phyloP scores from a whole-genome alignment of 2,888 invertebrate species.

The Dynastes grantii region DNA sequence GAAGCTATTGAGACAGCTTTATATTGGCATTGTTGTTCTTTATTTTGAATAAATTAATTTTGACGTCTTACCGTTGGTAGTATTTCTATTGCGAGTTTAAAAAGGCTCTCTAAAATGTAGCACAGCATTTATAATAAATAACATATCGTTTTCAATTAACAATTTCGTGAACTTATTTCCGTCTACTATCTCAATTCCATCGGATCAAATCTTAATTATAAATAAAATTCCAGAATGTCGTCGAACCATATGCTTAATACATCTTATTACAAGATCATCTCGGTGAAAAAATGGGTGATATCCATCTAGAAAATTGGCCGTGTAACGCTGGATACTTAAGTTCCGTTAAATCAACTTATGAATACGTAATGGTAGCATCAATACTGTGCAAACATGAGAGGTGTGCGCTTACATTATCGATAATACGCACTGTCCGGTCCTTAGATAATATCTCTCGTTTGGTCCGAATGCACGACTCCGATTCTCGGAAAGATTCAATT shows the following conservation, averaged over 20 bases:
- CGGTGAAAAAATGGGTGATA: not conserved
- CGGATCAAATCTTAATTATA: not conserved
- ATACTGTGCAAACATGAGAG: constrained; percentile 33
- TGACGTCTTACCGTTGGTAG: too few species aligned
- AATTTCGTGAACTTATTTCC: not conserved
- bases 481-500: constrained; percentile 38
- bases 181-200: not conserved
- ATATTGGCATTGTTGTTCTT: too few species aligned
- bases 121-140: too few species aligned
- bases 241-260: not conserved
- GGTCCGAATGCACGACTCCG: not conserved
- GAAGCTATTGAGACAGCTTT: too few species aligned
- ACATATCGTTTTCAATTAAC: not conserved
- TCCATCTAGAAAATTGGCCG: constrained; percentile 4
- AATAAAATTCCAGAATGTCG: constrained; percentile 5
- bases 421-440: constrained; percentile 17
- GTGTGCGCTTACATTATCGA: constrained; percentile 29
- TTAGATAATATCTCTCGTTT: constrained; percentile 18
- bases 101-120: too few species aligned
- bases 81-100: too few species aligned
- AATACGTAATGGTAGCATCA: constrained; percentile 30
- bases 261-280: not conserved
- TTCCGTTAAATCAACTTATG: constrained; percentile 39
- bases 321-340: constrained; percentile 1
- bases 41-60: too few species aligned